A percentile compares a stretch with the other conserved stretches of the same genome.
phyloP scores from a whole-genome alignment of 2,888 invertebrate genomes.

The Nipponacmea schrenckii region DNA sequence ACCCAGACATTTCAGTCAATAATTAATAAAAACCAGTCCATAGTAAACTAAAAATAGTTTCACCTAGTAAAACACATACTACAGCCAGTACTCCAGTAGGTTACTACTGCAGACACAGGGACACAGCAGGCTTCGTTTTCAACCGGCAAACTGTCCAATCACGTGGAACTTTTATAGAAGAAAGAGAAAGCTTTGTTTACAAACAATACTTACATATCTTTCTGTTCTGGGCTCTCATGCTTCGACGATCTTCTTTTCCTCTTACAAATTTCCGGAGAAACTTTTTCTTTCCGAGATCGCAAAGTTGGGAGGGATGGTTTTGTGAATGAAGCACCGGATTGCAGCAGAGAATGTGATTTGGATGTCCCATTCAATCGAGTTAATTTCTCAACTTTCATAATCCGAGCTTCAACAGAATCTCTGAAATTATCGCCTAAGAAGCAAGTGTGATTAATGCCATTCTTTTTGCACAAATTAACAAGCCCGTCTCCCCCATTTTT shows the following conservation, averaged over 20 bases:
- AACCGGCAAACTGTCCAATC: too few relatives aligned
- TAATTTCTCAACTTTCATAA: constrained; percentile 41
- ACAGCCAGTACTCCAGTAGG: too few relatives aligned
- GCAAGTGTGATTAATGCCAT: constrained; percentile 54
- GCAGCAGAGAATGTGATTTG: constrained; percentile 30
- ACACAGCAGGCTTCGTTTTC: too few relatives aligned
- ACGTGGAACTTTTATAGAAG: too few relatives aligned
- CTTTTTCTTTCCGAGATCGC: constrained; percentile 54
- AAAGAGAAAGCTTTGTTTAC: too few relatives aligned
- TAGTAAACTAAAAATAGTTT: too few relatives aligned
- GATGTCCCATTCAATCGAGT: constrained; percentile 46
- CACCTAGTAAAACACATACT: too few relatives aligned
- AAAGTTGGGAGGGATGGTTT: constrained; percentile 58
- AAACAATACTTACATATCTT: constrained; percentile 38
- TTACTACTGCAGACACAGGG: too few relatives aligned
- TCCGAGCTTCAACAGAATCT: constrained; percentile 43
- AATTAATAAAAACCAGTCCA: too few relatives aligned
- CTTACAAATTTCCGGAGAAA: constrained; percentile 41
- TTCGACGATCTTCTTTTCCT: constrained; percentile 48
- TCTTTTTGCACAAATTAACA: constrained; percentile 55
- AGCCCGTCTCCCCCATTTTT: constrained; percentile 47
- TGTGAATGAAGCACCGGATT: constrained; percentile 40
- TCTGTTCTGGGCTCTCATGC: constrained; percentile 43
- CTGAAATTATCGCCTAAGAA: constrained; percentile 49
- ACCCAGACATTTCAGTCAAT: too few relatives aligned